Evolutionary conservation across 2,113 vertebrate genomes (phyloP).

Genomic region (Zapornia atra): DNA sequence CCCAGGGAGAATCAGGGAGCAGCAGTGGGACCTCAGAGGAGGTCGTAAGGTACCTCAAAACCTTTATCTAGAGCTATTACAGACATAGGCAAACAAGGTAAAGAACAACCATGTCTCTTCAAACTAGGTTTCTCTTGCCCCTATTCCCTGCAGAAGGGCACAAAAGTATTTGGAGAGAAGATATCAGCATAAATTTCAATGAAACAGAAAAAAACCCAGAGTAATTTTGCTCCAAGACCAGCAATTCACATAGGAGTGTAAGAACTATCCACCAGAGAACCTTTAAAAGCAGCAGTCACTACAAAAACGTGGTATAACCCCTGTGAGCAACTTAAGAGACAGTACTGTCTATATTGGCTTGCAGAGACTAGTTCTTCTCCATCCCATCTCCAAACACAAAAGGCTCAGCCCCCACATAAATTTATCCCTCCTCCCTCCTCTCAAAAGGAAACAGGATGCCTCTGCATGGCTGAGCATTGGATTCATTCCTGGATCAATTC

Average conservation of each 20-base stretch:
- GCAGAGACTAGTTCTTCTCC: neutral
- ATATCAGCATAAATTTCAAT: neutral
- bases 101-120: neutral
- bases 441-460: constrained; percentile 9
- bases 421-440: neutral
- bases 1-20: neutral
- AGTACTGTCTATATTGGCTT: neutral
- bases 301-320: rapidly evolving
- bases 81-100: neutral
- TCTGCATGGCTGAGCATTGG: constrained; percentile 25
- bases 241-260: rapidly evolving
- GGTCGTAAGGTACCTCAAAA: neutral
- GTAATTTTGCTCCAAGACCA: neutral
- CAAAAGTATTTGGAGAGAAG: neutral
- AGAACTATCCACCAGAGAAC: neutral
- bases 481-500: constrained; percentile 39
- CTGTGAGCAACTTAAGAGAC: neutral
- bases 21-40: neutral
- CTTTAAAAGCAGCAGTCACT: neutral
- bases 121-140: neutral
- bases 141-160: neutral
- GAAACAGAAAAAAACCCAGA: neutral
- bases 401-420: neutral
- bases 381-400: neutral
- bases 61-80: neutral